Evolutionary conservation across 2,797 vertebrate genomes (phyloP).

Genomic region (Ctenosaura bakeri): DNA sequence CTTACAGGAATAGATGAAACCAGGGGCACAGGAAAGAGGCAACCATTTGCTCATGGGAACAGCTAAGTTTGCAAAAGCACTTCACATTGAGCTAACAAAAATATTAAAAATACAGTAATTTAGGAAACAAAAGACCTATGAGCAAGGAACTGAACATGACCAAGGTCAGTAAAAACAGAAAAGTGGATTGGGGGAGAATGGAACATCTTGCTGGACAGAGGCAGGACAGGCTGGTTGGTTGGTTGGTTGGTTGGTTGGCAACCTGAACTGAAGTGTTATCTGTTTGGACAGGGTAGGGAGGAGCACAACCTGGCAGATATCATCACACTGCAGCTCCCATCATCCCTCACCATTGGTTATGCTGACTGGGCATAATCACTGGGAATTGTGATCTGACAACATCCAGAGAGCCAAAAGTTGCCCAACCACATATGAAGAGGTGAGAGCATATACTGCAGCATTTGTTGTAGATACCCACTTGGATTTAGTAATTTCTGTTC

Average conservation of each 20-base stretch:
- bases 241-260: not conserved
- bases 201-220: not conserved
- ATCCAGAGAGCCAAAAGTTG: not conserved
- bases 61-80: not conserved
- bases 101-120: not conserved
- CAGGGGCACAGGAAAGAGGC: not conserved
- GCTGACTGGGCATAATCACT: not conserved
- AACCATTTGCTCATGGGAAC: not conserved
- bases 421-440: not conserved
- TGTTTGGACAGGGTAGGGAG: too few species aligned
- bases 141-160: not conserved
- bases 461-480: not conserved
- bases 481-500: too few species aligned
- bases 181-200: not conserved
- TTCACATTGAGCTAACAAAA: not conserved
- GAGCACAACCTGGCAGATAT: not conserved
- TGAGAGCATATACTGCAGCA: not conserved
- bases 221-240: too few species aligned
- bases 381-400: not conserved
- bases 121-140: not conserved
- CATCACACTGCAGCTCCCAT: not conserved
- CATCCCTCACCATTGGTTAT: not conserved
- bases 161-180: not conserved
- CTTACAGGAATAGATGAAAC: not conserved
- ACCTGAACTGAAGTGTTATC: not conserved